A percentile compares a stretch with the other conserved stretches of the same genome.
These are phyloP conservation scores for Manis javanica DNA, from an alignment of 2,797 vertebrate genomes.

Conservation along the genomic window DNA sequence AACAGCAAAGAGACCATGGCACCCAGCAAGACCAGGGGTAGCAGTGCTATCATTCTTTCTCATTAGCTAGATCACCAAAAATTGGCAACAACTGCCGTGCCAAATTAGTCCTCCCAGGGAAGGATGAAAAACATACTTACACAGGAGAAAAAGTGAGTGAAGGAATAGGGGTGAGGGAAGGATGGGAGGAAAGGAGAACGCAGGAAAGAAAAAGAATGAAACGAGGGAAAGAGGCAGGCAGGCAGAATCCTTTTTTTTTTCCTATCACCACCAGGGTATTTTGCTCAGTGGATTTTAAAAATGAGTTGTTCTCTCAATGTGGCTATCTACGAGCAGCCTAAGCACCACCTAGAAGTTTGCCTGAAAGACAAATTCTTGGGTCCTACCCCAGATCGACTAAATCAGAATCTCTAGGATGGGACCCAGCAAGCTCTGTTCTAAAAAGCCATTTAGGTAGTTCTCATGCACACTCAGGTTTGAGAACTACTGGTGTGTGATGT, in stretches of 20 bases:
- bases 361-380: not conserved
- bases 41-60: not conserved
- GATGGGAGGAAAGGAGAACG: too few relatives aligned
- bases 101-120: not conserved
- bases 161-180: not conserved
- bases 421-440: not conserved
- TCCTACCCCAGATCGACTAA: not conserved
- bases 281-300: not conserved
- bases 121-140: not conserved
- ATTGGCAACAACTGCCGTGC: not conserved
- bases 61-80: not conserved
- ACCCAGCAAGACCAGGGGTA: not conserved
- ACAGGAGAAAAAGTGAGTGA: not conserved
- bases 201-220: not conserved
- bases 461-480: not conserved
- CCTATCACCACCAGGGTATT: not conserved
- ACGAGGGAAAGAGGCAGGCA: not conserved
- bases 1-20: not conserved
- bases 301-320: not conserved
- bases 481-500: not conserved
- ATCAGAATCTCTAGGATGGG: not conserved
- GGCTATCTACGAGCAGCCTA: not conserved
- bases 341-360: not conserved
- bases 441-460: not conserved
- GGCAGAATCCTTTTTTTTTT: not conserved